Evolutionary conservation across 2,888 invertebrate species (phyloP), one percentile per base, ranked within the genome.

Genomic region (Aplocera efformata): DNA sequence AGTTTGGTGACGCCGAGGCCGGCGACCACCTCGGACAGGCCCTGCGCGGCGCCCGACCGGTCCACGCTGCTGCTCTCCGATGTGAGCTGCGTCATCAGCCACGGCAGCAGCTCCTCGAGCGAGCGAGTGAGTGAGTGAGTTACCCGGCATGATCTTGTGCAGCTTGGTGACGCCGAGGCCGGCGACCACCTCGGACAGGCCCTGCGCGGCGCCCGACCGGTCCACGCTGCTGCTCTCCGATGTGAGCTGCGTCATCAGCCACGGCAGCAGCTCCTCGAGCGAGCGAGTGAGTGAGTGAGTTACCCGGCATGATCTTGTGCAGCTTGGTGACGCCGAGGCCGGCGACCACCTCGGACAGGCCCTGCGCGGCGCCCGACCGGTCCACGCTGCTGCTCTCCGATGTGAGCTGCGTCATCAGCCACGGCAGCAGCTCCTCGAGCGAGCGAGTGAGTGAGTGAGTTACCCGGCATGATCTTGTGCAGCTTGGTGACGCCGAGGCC

Each of bases 391-490:
- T 97, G 17, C 93, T 91, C 84, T 98, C 98, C 0, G 98, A 98
- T 1, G 98, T 98, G 23, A 99, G 90, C 1, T 45, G 98, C 98
- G 81, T 96, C 97, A 99, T 99, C 47, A 99, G 89, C 99, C 99
- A 99, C 9, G 99, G 98, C 58, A 99, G 89, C 40, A 99, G 90
- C 79, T 99, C 97, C 73, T 98, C 97, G 79, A 98, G 98, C 67
- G 96, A 7, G 8, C 1, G 23, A 25, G 8, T 10, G 9, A 9
- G 7, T 4, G 5, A 24, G 10, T 11, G 6, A 44, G 52, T 21
- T 53, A 91, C 91, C 93, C 0, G 98, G 98, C 98, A 99, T 99
- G 36, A 99, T 91, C 79, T 96, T 96, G 68, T 98, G 95, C 53
- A 99, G 90, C 79, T 98, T 98, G 64, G 96, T 96, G 20, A 96